A percentile compares a stretch with the other conserved stretches of the same genome.
These are phyloP conservation scores for Apodemia hepburni DNA, from an alignment of 2,888 invertebrate species.

Conservation along the genomic window DNA sequence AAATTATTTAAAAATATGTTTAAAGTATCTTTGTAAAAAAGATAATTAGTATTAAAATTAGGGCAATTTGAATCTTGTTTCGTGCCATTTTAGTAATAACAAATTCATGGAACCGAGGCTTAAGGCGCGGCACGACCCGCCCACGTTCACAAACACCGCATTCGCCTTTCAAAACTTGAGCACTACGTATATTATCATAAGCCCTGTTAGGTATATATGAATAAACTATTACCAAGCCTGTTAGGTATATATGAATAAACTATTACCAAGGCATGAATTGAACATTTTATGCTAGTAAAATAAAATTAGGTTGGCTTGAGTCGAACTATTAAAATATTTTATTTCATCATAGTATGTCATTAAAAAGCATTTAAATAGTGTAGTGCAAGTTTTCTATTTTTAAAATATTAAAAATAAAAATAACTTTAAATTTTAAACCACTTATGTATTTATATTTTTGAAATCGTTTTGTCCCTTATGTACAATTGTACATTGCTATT, in stretches of 20 bases:
- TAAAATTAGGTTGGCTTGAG: neutral
- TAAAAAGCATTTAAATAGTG: too few species aligned
- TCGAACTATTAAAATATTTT: too few species aligned
- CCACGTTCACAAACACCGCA: conserved; percentile 34
- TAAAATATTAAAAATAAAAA: too few species aligned
- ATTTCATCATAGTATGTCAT: too few species aligned
- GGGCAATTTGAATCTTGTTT: conserved; percentile 31
- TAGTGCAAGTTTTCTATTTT: too few species aligned
- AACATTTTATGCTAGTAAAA: neutral
- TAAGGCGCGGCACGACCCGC: conserved; percentile 38
- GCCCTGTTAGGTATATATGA: conserved; percentile 5
- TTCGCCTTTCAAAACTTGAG: conserved; percentile 41
- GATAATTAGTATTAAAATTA: neutral
- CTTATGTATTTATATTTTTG: too few species aligned
- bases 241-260: neutral
- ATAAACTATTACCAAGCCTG: conserved; percentile 9
- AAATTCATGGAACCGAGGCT: conserved; percentile 43
- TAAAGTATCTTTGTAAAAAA: neutral
- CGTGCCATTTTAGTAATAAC: conserved; percentile 36
- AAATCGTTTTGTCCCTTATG: too few species aligned
- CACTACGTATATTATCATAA: conserved; percentile 36
- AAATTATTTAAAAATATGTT: neutral
- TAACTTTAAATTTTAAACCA: too few species aligned
- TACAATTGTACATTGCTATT: too few species aligned
- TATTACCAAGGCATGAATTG: neutral